Evolutionary conservation across 2,113 vertebrate species (phyloP).

Genomic region (Pituophis catenifer): DNA sequence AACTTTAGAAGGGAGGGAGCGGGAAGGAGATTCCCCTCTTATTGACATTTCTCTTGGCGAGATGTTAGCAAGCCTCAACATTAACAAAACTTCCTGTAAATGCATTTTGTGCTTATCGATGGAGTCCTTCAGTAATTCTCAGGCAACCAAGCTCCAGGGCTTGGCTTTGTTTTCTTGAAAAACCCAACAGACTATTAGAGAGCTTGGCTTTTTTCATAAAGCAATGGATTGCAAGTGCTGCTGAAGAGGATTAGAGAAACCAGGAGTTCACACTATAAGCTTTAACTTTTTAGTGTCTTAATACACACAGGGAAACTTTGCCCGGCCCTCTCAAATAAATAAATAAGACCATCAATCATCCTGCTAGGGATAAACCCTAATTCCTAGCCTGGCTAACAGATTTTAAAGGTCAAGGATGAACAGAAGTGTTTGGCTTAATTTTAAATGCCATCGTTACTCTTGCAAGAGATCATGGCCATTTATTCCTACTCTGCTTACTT

Average conservation of each 20-base stretch:
- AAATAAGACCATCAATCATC: conserved; percentile 52
- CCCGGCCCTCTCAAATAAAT: neutral
- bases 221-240: conserved; percentile 55
- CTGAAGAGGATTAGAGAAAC: conserved; percentile 62
- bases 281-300: conserved; percentile 58
- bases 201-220: conserved; percentile 55
- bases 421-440: conserved; percentile 62
- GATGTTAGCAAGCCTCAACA: conserved; percentile 24
- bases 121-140: conserved; percentile 6
- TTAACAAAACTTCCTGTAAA: conserved; percentile 31
- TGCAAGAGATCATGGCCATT: conserved; percentile 45
- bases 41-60: neutral
- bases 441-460: conserved; percentile 58
- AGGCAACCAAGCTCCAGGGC: conserved; percentile 8
- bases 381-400: conserved; percentile 61
- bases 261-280: conserved; percentile 54
- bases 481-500: conserved; percentile 32
- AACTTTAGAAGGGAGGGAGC: neutral
- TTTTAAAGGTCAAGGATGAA: conserved; percentile 63
- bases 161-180: conserved; percentile 49
- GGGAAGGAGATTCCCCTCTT: neutral
- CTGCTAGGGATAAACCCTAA: conserved; percentile 61
- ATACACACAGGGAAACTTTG: neutral
- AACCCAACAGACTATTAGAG: conserved; percentile 26
- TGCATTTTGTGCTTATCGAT: conserved; percentile 22